A percentile compares a stretch with the other conserved stretches of the same genome.
Evolutionary conservation across 2,888 invertebrate species (phyloP).

Genomic region (Cephus nigrinus): DNA sequence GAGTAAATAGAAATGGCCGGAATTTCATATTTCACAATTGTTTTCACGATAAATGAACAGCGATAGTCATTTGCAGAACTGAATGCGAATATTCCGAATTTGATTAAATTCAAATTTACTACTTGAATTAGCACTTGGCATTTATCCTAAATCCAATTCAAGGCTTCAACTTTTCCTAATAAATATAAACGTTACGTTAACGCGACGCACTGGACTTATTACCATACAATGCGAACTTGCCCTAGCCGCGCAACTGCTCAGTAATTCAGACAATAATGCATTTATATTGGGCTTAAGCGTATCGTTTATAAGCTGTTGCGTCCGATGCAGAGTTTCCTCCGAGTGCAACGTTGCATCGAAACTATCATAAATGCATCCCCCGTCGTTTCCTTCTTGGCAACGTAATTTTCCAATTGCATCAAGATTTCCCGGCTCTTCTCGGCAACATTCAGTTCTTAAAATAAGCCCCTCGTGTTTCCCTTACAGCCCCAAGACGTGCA

Average conservation of each 20-base stretch:
- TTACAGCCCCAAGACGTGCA: conserved; percentile 23
- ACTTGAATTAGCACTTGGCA: not conserved
- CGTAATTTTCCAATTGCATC: not conserved
- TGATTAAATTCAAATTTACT: not conserved
- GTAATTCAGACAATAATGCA: conserved; percentile 35
- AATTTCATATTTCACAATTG: not conserved
- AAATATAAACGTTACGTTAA: conserved; percentile 1
- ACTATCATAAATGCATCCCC: not conserved
- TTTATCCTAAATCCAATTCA: not conserved
- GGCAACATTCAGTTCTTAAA: not conserved
- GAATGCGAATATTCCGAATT: not conserved
- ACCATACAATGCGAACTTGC: conserved; percentile 29
- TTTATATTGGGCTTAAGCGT: conserved; percentile 39
- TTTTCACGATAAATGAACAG: not conserved
- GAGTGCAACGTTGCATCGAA: not conserved
- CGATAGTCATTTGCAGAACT: not conserved
- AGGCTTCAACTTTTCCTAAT: not conserved
- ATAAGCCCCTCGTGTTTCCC: not conserved
- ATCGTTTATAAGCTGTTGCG: conserved; percentile 36
- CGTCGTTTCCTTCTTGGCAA: not conserved
- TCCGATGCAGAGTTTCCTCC: conserved; percentile 27
- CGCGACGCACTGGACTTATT: conserved; percentile 20
- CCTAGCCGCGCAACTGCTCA: conserved; percentile 20
- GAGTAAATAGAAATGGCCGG: not conserved
- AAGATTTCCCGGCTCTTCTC: not conserved